phyloP scores from a whole-genome alignment of 2,113 vertebrate genomes.

The Hucho hucho region DNA sequence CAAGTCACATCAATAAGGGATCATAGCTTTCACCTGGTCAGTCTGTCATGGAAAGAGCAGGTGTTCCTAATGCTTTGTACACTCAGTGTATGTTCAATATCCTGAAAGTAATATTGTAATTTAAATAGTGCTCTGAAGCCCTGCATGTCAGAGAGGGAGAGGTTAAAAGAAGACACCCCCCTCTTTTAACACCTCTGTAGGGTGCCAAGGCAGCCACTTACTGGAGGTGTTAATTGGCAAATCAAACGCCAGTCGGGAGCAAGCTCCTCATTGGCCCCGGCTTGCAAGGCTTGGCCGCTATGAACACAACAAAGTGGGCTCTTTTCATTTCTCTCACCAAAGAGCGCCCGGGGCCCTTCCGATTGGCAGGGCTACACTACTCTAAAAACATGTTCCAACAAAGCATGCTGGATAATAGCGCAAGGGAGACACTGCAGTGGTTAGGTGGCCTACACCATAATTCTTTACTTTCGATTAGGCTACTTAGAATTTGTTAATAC shows the following conservation, averaged over 20 bases:
- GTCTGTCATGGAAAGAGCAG: too few species aligned
- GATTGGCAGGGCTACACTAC: not conserved
- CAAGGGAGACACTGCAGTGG: too few species aligned
- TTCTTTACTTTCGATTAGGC: too few species aligned
- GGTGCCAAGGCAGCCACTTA: slow-evolving; percentile 85
- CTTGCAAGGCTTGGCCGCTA: not conserved
- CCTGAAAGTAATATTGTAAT: too few species aligned
- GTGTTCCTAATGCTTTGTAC: too few species aligned
- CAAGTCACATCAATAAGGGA: too few species aligned
- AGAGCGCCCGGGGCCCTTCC: not conserved
- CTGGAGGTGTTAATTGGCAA: slow-evolving; percentile 94
- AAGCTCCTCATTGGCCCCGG: slow-evolving; percentile 60
- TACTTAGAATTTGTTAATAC: too few species aligned
- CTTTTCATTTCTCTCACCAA: not conserved
- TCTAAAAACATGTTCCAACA: too few species aligned
- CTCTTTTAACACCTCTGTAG: slow-evolving; percentile 78
- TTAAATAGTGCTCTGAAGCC: too few species aligned
- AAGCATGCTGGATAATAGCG: too few species aligned
- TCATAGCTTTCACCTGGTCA: too few species aligned
- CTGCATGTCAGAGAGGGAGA: not conserved
- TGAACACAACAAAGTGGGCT: not conserved
- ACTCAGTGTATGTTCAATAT: not conserved
- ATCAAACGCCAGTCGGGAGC: slow-evolving; percentile 87
- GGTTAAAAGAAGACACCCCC: slow-evolving; percentile 13
- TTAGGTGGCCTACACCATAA: too few species aligned